These are phyloP conservation scores for Meta bourneti DNA, from an alignment of 2,888 invertebrate species.

Conservation along the genomic window DNA sequence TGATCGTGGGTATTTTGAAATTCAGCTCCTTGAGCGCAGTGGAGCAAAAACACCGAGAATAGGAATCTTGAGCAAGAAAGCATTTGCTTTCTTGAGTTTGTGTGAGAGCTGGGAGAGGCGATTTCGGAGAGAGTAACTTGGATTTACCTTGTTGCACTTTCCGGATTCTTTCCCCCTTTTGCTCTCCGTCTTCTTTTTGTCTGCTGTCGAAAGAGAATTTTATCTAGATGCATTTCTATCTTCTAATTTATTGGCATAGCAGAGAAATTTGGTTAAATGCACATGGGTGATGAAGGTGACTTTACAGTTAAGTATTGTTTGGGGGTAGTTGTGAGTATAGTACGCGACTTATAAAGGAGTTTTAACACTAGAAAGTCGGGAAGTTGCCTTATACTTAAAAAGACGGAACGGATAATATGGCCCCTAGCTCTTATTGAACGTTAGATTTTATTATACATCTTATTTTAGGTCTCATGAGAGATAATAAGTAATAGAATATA, in stretches of 20 bases:
- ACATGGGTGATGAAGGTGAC: too few species aligned
- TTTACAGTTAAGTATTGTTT: neutral
- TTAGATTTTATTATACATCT: too few species aligned
- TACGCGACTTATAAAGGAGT: neutral
- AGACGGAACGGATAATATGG: too few species aligned
- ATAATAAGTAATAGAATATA: too few species aligned
- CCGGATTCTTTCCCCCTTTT: slow-evolving; percentile 21
- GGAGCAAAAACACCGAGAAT: slow-evolving; percentile 33
- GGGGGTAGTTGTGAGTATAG: neutral
- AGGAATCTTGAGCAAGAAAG: neutral
- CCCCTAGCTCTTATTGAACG: too few species aligned
- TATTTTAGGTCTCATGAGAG: too few species aligned
- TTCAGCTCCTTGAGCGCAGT: slow-evolving; percentile 10
- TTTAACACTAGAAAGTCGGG: too few species aligned
- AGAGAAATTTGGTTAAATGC: neutral
- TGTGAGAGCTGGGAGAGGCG: neutral
- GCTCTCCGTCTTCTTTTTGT: neutral
- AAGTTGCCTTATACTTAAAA: too few species aligned
- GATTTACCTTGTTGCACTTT: neutral
- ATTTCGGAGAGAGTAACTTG: slow-evolving; percentile 21
- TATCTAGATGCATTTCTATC: slow-evolving; percentile 15
- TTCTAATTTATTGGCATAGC: neutral
- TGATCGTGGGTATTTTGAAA: slow-evolving; percentile 27
- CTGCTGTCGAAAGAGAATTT: neutral
- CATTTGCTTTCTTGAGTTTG: slow-evolving; percentile 47